phyloP scores from a whole-genome alignment of 2,113 vertebrate genomes.

The Scophthalmus maximus region DNA sequence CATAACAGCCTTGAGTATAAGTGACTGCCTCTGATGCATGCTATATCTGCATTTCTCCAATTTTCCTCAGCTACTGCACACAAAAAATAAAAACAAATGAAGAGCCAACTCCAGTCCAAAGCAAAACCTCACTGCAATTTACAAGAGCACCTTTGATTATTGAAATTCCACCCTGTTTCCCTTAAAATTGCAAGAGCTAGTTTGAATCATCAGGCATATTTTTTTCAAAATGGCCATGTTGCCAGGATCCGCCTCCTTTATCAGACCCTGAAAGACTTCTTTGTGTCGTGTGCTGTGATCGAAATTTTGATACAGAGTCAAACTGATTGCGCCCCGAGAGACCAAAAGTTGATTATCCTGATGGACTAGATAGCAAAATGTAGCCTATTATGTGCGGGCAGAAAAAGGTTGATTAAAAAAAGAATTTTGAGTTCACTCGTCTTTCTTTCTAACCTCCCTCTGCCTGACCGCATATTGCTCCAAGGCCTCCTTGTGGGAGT shows the following conservation, averaged over 20 bases:
- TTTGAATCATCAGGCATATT: constrained; percentile 71
- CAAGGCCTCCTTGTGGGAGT: not conserved
- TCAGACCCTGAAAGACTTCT: constrained; percentile 67
- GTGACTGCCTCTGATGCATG: constrained; percentile 43
- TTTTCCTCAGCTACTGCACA: constrained; percentile 29
- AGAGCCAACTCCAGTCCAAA: constrained; percentile 26
- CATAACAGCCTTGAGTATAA: constrained; percentile 31
- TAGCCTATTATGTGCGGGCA: constrained; percentile 59
- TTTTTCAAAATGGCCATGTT: constrained; percentile 46
- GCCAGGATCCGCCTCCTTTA: constrained; percentile 42
- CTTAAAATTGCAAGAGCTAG: constrained; percentile 52
- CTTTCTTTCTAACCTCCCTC: constrained; percentile 11
- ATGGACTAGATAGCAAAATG: constrained; percentile 74
- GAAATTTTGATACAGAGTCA: constrained; percentile 70
- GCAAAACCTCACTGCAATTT: constrained; percentile 29
- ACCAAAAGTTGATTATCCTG: constrained; percentile 75
- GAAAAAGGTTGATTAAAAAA: constrained; percentile 74
- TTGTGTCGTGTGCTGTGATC: constrained; percentile 64
- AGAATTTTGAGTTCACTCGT: constrained; percentile 59
- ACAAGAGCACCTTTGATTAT: constrained; percentile 51
- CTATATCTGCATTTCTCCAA: constrained; percentile 54
- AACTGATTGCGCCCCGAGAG: constrained; percentile 63
- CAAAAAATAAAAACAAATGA: constrained; percentile 27
- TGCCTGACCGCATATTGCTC: not conserved
- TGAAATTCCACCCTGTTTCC: constrained; percentile 52